Percentiles rank a stretch among this genome's conserved stretches.
Evolutionary conservation across 2,888 invertebrate genomes (phyloP).

Genomic region (Panorpa germanica): DNA sequence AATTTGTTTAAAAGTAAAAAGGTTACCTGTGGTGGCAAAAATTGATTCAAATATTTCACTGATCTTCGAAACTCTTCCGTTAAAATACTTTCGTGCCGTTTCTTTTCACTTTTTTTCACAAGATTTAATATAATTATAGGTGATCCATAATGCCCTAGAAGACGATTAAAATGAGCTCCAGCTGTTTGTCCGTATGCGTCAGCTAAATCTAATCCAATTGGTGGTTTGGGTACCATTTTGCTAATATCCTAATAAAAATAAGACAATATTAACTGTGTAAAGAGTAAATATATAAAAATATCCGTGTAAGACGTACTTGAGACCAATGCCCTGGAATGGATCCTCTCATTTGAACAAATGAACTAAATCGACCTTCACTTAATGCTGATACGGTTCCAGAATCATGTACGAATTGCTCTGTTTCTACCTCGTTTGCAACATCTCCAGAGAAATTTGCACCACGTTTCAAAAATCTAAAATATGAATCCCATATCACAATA

Average conservation of each 20-base stretch:
- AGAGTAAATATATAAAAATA: no score
- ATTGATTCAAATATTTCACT: slow-evolving; percentile 88
- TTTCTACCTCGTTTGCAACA: slow-evolving; percentile 97
- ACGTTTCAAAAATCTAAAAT: slow-evolving; percentile 91
- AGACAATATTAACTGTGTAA: no score
- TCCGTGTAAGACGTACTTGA: no score
- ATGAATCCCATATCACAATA: no score
- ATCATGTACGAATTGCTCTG: slow-evolving; percentile 49
- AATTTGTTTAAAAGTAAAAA: neutral
- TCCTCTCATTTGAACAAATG: slow-evolving; percentile 94
- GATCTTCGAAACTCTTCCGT: slow-evolving; percentile 72
- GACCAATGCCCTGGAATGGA: slow-evolving; percentile 97
- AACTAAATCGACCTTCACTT: slow-evolving; percentile 42
- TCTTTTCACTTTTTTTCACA: slow-evolving; percentile 88
- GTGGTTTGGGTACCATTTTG: slow-evolving; percentile 96
- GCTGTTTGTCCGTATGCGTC: slow-evolving; percentile 81
- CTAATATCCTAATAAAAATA: no score
- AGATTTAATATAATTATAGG: slow-evolving; percentile 84
- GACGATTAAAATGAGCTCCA: slow-evolving; percentile 62
- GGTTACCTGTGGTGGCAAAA: slow-evolving; percentile 52
- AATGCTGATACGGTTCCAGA: slow-evolving; percentile 25
- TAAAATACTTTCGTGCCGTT: slow-evolving; percentile 81
- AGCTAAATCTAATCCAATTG: slow-evolving; percentile 71
- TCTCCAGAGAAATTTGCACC: slow-evolving; percentile 91
- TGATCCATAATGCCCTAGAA: slow-evolving; percentile 51